Conservation (phyloP, 2,797 vertebrate species). For the Acestrorhynchus altus region DNA sequence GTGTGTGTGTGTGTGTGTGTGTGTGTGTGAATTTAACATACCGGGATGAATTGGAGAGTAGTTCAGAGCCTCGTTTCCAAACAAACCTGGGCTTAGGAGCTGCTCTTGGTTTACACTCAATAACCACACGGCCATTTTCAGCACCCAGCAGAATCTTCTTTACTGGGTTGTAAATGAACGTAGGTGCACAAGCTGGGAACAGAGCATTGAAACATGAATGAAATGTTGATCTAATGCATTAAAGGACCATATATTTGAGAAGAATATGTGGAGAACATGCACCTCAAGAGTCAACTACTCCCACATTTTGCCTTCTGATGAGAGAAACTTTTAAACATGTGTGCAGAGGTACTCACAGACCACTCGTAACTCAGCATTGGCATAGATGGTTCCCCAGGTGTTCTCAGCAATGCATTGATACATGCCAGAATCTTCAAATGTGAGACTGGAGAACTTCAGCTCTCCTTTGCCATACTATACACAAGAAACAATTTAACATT, state of each 20-base stretch:
- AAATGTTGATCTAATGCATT: not conserved
- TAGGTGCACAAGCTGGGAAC: conserved; percentile 87
- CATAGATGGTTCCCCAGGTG: conserved; percentile 89
- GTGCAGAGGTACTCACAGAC: conserved; percentile 80
- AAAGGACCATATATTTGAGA: not conserved
- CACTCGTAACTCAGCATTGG: conserved; percentile 94
- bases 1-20: too few relatives aligned
- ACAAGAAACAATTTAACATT: not conserved
- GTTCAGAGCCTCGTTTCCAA: conserved; percentile 94
- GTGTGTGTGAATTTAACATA: conserved; percentile 55
- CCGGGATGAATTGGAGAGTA: conserved; percentile 91
- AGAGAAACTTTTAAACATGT: not conserved
- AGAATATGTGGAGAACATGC: too few relatives aligned
- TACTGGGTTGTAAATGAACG: conserved; percentile 93
- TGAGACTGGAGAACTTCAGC: conserved; percentile 88
- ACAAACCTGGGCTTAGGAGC: conserved; percentile 91
- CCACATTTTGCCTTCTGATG: not conserved
- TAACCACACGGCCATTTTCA: conserved; percentile 88
- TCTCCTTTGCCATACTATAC: conserved; percentile 91
- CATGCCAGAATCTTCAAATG: conserved; percentile 93
- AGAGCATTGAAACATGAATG: conserved; percentile 1
- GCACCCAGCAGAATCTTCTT: conserved; percentile 93
- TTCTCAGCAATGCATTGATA: conserved; percentile 98
- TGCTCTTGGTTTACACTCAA: conserved; percentile 95
- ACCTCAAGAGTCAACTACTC: not conserved